Base-by-base conservation (phyloP, 2,797 vertebrate species). In the Sylvilagus floridanus region DNA sequence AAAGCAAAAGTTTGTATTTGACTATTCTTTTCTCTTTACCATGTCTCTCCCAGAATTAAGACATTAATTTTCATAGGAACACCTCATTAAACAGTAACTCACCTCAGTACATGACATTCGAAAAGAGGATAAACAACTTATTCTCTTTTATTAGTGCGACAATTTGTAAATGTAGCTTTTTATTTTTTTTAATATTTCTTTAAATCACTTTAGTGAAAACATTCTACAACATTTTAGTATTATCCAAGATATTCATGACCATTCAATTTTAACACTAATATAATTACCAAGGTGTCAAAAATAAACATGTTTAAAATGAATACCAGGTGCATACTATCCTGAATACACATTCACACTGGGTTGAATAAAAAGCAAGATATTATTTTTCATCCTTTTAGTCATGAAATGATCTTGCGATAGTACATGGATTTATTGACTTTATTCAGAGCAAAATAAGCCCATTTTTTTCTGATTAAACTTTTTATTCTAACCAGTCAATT, bases 141-240 rank as follows among this genome's bases (percentile, higher is more conserved):
- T 84, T 14, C 26, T 83, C 16, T 72, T 90, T 77, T 63, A 84
- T 78, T 63, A 82, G 19, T 14, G 77, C 81, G 76, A 42, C 30
- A 52, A 62, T 52, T 93, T 93, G 42, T 75, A 88, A 79, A 86
- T 71, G 8, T 37, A 94, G 93, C 28, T 10, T 87, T 91, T 81
- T 52, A 26, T 26, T 94, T 95, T 42, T 90, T 83, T 26, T 83
- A 86, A 35, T 21, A 68, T 77, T 82, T 91, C 24, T 76, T 96
- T 22, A 96, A 88, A 82, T 83, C 4, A 65, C 17, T 88, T 73
- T 50, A 54, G 14, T 95, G 32, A 81, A 94, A 79, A 63, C 7
- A 73, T 60, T 16, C 35, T 90, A 94, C 91, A 57, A 88, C 24
- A 85, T 32, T 96, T 76, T 92, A 9, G 21, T 76, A 54, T 76